Percentiles rank a stretch among this genome's conserved stretches.
Conservation (phyloP, 2,888 invertebrate genomes). For the Sinodicranocentrus sp. region DNA sequence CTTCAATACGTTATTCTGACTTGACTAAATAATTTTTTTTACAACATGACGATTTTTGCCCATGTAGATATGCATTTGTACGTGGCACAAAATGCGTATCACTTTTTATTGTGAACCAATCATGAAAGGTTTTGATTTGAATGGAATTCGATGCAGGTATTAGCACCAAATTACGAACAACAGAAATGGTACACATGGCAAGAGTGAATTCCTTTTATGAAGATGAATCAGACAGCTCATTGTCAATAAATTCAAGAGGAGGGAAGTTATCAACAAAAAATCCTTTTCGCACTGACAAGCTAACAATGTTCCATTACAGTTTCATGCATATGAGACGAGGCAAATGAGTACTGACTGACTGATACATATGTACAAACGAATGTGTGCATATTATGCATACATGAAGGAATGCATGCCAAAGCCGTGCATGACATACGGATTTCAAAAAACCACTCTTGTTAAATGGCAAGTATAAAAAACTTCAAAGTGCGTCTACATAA, state of each 20-base stretch:
- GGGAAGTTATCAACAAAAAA: slow-evolving; percentile 17
- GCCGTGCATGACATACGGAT: slow-evolving; percentile 10
- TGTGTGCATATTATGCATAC: not conserved
- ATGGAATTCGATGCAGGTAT: slow-evolving; percentile 59
- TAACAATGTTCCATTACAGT: slow-evolving; percentile 35
- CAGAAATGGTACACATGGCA: not conserved
- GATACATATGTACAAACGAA: not conserved
- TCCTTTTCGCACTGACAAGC: slow-evolving; percentile 43
- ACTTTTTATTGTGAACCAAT: slow-evolving; percentile 44
- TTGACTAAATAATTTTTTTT: not conserved
- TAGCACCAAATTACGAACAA: slow-evolving; percentile 51
- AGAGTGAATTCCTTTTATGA: slow-evolving; percentile 42
- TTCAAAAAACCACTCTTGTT: not conserved
- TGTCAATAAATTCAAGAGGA: slow-evolving; percentile 51
- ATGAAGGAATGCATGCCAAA: slow-evolving; percentile 7
- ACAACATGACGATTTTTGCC: not conserved
- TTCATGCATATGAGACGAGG: too few species aligned
- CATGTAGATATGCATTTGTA: slow-evolving; percentile 5
- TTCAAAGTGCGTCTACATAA: not conserved
- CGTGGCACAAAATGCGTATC: slow-evolving; percentile 14
- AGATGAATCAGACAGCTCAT: slow-evolving; percentile 49
- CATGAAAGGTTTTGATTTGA: slow-evolving; percentile 38
- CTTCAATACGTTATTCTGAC: slow-evolving; percentile 7
- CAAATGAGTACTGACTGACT: not conserved
- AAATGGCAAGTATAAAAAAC: slow-evolving; percentile 1